Evolutionary conservation across 2,797 vertebrate genomes (phyloP), one percentile per base, ranked within the genome.

Genomic region (Chaetodon trifasciatus): DNA sequence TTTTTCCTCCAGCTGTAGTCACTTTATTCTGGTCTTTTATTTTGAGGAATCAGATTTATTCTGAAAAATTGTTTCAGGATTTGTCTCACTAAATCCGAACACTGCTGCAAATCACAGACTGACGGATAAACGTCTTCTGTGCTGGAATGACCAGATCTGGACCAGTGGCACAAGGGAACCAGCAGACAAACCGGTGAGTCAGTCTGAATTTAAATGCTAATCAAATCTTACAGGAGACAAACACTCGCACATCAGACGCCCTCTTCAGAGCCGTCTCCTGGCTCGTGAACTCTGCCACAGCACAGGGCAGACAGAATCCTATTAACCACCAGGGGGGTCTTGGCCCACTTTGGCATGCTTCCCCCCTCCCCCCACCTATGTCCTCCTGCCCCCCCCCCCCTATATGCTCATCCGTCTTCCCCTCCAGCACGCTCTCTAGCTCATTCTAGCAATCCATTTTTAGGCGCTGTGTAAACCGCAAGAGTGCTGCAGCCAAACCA

Each of bases 251-350:
- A 70, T 85, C 86, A 87, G 85, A 87, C 70, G 46, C 42, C 68
- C 77, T 86, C 82, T 74, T 58, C 76, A 70, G 73, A 79, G 85
- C 19, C 57, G 32, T 91, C 84, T 87, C 68, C 77, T 46, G 75
- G 68, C 79, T 82, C 62, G 47, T 89, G 88, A 93, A 89, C 89
- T 88, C 89, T 85, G 73, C 86, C 61, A 80, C 87, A 76, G 89
- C 84, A 84, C 82, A 80, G 86, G 76, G 73, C 90, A 91, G 88
- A 92, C 88, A 44, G 90, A 94, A 94, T 94, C 93, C 90, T 88
- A 93, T 92, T 92, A 92, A 88, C 81, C 76, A 85, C 79, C 56
- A 35, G 78, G 63, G 84, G 82, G 83, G 81, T 86, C 90, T 88
- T 91, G 78, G 89, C 88, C 91, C 86, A 92, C 85, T 89, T 91